Base-by-base conservation (phyloP, 1,140 invertebrate genomes). In the Adelges cooleyi region DNA sequence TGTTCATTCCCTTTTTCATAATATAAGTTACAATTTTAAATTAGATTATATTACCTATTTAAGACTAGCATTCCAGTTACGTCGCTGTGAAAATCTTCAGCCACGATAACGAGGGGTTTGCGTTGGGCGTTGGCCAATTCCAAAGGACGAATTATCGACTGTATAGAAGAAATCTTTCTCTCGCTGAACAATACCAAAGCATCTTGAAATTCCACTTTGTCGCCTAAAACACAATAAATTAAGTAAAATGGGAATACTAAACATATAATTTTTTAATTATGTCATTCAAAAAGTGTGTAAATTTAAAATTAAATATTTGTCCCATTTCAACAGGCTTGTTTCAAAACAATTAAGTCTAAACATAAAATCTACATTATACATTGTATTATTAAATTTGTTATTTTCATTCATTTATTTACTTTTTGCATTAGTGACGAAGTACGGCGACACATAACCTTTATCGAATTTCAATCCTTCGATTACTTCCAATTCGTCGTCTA, bases 381-480 rank as follows among this genome's bases (percentile, higher is more conserved):
- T n/a, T n/a, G n/a, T 40, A 10, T n/a, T 40, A 10, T 10, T 10
- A 10, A 42, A n/a, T n/a, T n/a, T n/a, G 5, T 4, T 17, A 66
- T 51, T n/a, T n/a, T n/a, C n/a, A n/a, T n/a, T n/a, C n/a, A n/a
- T n/a, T n/a, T n/a, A n/a, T n/a, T 62, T 68, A 76, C 77, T 88
- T 81, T 99, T 99, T 1, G 90, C 81, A 1, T 93, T 91, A 76
- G 99, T 99, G 72, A 99, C 98, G 77, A 99, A 99, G 75, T 99
- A 99, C 22, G 97, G 96, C 48, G 97, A 99, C 77, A 99, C 99
- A 76, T 98, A 99, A 66, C 97, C 97, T 69, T 97, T 83, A 74
- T 99, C 97, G 77, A 99, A 98, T 78, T 99, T 99, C 92, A 99
- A 95, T 71, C 97, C 97, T 78, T 99, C 96, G 76, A 98, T 99